Evolutionary conservation across 2,113 vertebrate species (phyloP), one percentile per base, ranked within the genome.

Genomic region (Poecile atricapillus): DNA sequence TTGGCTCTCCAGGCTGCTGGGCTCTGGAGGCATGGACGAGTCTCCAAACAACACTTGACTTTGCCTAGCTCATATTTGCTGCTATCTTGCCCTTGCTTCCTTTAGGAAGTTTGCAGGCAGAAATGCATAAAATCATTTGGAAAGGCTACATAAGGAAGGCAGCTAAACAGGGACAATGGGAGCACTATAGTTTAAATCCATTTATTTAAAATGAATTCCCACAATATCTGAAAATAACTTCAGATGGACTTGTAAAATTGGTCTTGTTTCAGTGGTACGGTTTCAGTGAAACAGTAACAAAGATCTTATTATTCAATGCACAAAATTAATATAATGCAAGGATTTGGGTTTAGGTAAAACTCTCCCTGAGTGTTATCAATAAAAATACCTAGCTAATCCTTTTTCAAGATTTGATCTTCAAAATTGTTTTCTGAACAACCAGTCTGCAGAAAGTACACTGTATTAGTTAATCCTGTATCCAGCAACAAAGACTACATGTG

Each of bases 1-100:
- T 44, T 55, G 4, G 22, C 11, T 64, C 19, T 76, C 52, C 63
- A 68, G 47, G 65, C 23, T 84, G 11, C 28, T 59, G 30, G 3
- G 2, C 0, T 8, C 15, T 9, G 8, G 8, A 62, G 8, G 8
- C 13, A 30, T 0, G 0, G 20, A 50, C 56, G 82, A 53, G 8
- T 30, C 53, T 80, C 17, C 35, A 83, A 85, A 90, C 3, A 58
- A 6, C 5, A 49, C 4, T 4, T 73, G 16, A 46, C 28, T 68
- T 85, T 55, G 15, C 17, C 39, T 23, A 28, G 3, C 13, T 68
- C 14, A 35, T n/a, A 41, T 47, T 23, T 68, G 53, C 27, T 63
- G 16, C 47, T 71, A 27, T 41, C 9, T 76, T 82, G 23, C 11
- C 25, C 41, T 76, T 75, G 14, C 5, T 82, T 55, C 22, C 31